Percentiles rank a stretch among this genome's conserved stretches.
phyloP scores from a whole-genome alignment of 2,113 vertebrate species.

The Empidonax traillii region DNA sequence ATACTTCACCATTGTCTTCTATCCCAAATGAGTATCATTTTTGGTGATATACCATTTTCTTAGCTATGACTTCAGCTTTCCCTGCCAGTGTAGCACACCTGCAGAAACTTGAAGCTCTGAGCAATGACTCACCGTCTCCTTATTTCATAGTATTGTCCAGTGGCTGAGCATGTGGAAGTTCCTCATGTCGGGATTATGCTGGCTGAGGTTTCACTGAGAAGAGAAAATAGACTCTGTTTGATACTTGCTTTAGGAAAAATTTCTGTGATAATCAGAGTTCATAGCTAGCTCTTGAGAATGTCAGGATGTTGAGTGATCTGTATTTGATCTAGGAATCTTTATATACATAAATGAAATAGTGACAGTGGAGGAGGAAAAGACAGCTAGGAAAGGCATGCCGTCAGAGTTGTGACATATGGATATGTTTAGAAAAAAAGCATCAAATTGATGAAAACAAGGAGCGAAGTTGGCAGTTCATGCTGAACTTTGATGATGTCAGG shows the following conservation, averaged over 20 bases:
- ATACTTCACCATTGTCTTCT: background rate
- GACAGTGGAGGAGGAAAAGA: constrained; percentile 56
- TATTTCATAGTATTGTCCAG: background rate
- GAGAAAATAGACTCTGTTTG: constrained; percentile 23
- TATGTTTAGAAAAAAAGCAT: constrained; percentile 17
- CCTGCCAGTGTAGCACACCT: background rate
- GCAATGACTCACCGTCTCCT: background rate
- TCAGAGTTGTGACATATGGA: constrained; percentile 3
- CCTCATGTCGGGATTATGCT: background rate
- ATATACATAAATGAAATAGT: constrained; percentile 60
- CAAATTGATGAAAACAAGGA: constrained; percentile 52
- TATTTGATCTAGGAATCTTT: constrained; percentile 61
- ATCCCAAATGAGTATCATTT: background rate
- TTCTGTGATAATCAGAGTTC: constrained; percentile 39
- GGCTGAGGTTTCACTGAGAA: background rate
- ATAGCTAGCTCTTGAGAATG: constrained; percentile 39
- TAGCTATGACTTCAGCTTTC: background rate
- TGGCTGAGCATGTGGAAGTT: background rate
- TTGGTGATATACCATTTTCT: accelerated
- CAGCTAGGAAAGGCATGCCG: constrained; percentile 16
- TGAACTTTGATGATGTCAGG: constrained; percentile 50
- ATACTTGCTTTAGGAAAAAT: constrained; percentile 18
- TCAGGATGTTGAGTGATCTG: constrained; percentile 64
- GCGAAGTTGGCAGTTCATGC: constrained; percentile 25
- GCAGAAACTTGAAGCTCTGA: background rate